Evolutionary conservation across 2,113 vertebrate genomes (phyloP), one percentile per base, ranked within the genome.

Genomic region (Epinephelus cyanopodus): DNA sequence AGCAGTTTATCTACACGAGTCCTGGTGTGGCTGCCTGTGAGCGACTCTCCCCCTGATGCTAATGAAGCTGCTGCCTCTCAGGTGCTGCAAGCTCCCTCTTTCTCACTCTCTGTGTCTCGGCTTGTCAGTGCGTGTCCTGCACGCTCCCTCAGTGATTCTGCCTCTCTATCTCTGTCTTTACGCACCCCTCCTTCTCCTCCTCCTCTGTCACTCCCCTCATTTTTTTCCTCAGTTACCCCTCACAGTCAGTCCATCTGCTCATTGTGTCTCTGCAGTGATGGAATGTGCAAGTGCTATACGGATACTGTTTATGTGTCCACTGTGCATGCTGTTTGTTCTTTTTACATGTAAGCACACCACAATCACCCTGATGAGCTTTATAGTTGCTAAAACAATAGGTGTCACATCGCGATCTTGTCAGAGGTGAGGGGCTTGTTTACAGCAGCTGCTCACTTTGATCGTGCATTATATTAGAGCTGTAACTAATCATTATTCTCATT

Each of bases 161-260:
- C 86, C 75, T 87, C 74, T 87, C 89, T 79, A 72, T 88, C 85
- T 87, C 72, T 67, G 50, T 75, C 87, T 86, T 83, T 61, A 39
- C 73, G 76, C 75, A 27, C 72, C 67, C 86, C 85, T 77, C 74
- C 84, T 72, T 29, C 86, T 77, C 84, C 73, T 79, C 75, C 76
- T 81, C 61, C 73, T 82, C 83, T 50, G 71, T 89, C 83, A 79
- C 89, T 87, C 87, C 77, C 74, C 84, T 74, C 21, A 66, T 82
- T 79, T 77, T 81, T 86, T 77, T 25, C 76, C 58, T 65, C 82
- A 47, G 70, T 83, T 89, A 75, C 86, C 88, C 88, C 92, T 95
- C 92, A 89, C 90, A 94, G 92, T 92, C 87, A 90, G 93, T 92
- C 93, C 90, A 94, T 95, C 92, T 95, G 93, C 85, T 93, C 65